Base-by-base conservation (phyloP, 1,140 invertebrate genomes). In the Lepeophtheirus salmonis region DNA sequence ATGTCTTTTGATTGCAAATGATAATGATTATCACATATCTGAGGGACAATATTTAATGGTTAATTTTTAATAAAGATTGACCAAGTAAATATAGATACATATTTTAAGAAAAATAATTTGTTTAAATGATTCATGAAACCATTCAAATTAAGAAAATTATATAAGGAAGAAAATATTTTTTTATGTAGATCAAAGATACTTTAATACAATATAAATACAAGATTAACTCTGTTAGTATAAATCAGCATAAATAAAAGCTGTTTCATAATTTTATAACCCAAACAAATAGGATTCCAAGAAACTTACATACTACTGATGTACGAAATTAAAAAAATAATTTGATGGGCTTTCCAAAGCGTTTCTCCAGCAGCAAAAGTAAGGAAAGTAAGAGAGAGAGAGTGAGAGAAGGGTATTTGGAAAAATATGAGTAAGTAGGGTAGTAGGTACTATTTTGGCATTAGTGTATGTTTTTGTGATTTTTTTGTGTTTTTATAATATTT, bases 281-380 rank as follows among this genome's bases (percentile, higher is more conserved):
- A 41, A 41, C n/a, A 10, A 41, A 10, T n/a, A 41, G n/a, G n/a
- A n/a, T n/a, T n/a, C n/a, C 30, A 41, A 41, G 6, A n/a, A 41
- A 41, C 30, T 41, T 41, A 41, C 30, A 10, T n/a, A 41, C n/a
- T 6, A 41, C n/a, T 41, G 18, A 26, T 41, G 48, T 50, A 25
- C 17, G 21, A 21, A 16, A 55, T 53, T 22, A 18, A 26, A 26
- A 22, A 16, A 23, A 50, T 49, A 56, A 52, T 22, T 22, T 30
- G 24, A 23, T 50, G 50, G 21, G 63, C 41, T 24, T 57, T 55
- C 18, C 51, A 23, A 41, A 59, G 25, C 1, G 52, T 14, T 21
- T 53, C 24, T 50, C 23, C 21, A 58, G 26, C 6, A 23, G 49
- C 12, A 20, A 56, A 18, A 13, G 20, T 49, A 26, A 62, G 30